Conservation (phyloP, 2,888 invertebrate species). For the Bruchidius siliquastri region DNA sequence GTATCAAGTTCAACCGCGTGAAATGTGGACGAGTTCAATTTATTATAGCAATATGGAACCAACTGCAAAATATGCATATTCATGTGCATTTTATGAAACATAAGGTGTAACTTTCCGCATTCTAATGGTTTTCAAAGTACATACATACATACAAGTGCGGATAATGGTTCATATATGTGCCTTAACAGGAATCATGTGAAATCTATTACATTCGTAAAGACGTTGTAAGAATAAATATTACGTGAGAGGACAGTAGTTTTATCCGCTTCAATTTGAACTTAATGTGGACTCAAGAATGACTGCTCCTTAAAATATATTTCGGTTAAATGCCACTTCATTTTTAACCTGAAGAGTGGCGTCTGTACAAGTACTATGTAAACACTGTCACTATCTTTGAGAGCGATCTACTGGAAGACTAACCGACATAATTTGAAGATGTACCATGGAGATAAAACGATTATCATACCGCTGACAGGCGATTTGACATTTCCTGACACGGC, state of each 20-base stretch:
- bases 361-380: not conserved
- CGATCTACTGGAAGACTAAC: not conserved
- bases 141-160: no score
- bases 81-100: not conserved
- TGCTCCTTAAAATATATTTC: not conserved
- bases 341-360: not conserved
- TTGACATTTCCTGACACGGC: not conserved
- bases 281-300: not conserved
- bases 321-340: not conserved
- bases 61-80: not conserved
- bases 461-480: not conserved
- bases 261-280: not conserved
- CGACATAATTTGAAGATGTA: not conserved
- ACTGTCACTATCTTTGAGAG: not conserved
- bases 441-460: not conserved
- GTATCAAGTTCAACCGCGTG: not conserved
- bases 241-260: no score
- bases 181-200: no score
- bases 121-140: not conserved
- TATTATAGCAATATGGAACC: not conserved
- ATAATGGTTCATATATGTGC: no score
- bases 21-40: not conserved
- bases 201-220: no score
- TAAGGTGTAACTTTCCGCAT: not conserved
- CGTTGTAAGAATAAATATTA: no score